A percentile compares a stretch with the other conserved stretches of the same genome.
phyloP scores from a whole-genome alignment of 2,888 invertebrate species.

The Polydrusus cervinus region DNA sequence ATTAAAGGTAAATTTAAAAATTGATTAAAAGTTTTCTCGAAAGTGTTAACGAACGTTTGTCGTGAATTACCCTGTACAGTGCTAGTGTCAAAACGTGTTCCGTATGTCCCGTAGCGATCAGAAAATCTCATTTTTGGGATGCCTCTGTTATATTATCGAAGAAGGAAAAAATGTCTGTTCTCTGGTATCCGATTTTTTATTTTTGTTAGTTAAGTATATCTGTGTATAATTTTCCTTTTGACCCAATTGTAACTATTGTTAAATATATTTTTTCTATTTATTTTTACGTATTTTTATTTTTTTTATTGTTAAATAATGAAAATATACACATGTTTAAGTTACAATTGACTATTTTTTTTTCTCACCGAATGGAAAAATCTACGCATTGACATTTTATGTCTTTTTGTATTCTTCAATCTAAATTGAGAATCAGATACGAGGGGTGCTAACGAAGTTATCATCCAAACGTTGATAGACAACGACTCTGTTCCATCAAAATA shows the following conservation, averaged over 20 bases:
- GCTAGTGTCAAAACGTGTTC: conserved; percentile 4
- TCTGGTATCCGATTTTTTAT: conserved; percentile 33
- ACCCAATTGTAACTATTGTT: conserved; percentile 41
- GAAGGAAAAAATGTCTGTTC: neutral
- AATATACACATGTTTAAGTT: conserved; percentile 18
- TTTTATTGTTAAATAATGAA: conserved; percentile 11
- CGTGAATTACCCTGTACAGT: too few species aligned
- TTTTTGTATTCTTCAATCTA: too few species aligned
- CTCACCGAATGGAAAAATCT: neutral
- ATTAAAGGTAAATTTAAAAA: too few species aligned
- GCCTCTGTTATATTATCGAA: neutral
- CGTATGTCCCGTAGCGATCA: neutral
- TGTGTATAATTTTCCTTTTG: conserved; percentile 41
- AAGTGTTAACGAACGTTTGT: too few species aligned
- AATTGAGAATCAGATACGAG: too few species aligned
- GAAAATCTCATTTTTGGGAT: neutral
- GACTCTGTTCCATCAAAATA: too few species aligned
- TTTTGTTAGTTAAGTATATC: conserved; percentile 37
- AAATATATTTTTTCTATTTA: conserved; percentile 40
- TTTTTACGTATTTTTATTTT: conserved; percentile 26
- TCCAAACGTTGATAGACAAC: too few species aligned
- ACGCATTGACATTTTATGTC: too few species aligned
- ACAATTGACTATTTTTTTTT: neutral
- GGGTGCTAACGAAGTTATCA: too few species aligned
- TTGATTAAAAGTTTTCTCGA: too few species aligned